A percentile compares a stretch with the other conserved stretches of the same genome.
Evolutionary conservation across 2,888 invertebrate genomes (phyloP).

Genomic region (Aspidapion aeneum): DNA sequence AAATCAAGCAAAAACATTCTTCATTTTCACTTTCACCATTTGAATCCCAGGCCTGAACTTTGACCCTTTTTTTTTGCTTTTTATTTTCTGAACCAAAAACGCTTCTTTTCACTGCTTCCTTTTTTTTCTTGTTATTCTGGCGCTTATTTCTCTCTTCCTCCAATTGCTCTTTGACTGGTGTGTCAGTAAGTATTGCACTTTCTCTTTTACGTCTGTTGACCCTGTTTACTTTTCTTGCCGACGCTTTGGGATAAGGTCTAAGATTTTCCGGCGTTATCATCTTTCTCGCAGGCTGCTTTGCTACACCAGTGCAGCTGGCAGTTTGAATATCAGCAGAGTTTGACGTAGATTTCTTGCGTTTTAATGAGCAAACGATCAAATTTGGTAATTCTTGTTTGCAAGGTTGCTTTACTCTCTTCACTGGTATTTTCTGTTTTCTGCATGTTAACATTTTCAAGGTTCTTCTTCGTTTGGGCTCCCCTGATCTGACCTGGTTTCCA

Average conservation of each 20-base stretch:
- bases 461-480: background rate
- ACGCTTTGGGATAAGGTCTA: constrained; percentile 3
- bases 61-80: background rate
- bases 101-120: too few relatives aligned
- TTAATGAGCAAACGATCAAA: background rate
- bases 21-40: background rate
- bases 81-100: background rate
- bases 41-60: background rate
- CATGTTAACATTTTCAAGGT: background rate
- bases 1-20: background rate
- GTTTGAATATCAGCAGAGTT: background rate
- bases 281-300: too few relatives aligned
- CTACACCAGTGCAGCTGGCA: too few relatives aligned
- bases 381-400: background rate
- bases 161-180: constrained; percentile 1
- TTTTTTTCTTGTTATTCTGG: background rate
- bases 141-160: constrained; percentile 4
- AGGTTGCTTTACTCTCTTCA: constrained; percentile 2
- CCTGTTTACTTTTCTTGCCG: constrained; percentile 5
- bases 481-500: background rate
- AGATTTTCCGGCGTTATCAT: constrained; percentile 3
- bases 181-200: constrained; percentile 7
- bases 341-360: background rate
- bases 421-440: background rate
- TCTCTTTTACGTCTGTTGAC: constrained; percentile 2